Conservation (phyloP, 1,140 invertebrate species). For the Plutomurus gul region DNA sequence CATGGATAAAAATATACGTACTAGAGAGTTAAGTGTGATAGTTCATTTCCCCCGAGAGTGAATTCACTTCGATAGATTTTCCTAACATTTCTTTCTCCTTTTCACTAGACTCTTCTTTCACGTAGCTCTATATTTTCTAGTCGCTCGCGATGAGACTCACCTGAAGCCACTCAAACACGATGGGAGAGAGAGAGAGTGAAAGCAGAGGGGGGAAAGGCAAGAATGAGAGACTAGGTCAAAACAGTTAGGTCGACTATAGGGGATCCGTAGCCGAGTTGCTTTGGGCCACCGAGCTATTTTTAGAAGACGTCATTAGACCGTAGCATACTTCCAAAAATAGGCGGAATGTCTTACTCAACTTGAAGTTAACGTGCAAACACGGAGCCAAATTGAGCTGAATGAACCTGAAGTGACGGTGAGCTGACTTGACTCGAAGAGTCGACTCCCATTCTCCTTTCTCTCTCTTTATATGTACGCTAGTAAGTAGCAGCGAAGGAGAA, state of each 20-base stretch:
- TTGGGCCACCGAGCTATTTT: neutral
- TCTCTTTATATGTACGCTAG: neutral
- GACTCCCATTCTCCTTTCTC: neutral
- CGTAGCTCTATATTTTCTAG: too few species aligned
- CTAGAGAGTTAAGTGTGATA: too few species aligned
- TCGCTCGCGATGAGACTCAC: too few species aligned
- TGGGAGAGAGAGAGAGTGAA: too few species aligned
- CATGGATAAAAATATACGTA: too few species aligned
- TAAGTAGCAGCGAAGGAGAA: too few species aligned
- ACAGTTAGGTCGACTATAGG: neutral
- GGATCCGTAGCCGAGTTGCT: neutral
- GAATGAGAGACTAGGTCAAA: neutral
- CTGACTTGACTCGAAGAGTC: neutral
- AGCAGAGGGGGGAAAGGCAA: too few species aligned
- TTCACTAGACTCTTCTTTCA: too few species aligned
- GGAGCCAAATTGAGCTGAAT: constrained; percentile 9
- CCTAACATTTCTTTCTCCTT: too few species aligned
- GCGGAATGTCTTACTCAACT: constrained; percentile 14
- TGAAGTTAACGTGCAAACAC: constrained; percentile 4
- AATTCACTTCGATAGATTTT: too few species aligned
- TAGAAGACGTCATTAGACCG: neutral
- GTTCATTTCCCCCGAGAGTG: too few species aligned
- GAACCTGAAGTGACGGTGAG: neutral
- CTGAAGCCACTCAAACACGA: too few species aligned
- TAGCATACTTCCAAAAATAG: constrained; percentile 19